phyloP scores from a whole-genome alignment of 2,797 vertebrate genomes.

The Mus spretus region DNA sequence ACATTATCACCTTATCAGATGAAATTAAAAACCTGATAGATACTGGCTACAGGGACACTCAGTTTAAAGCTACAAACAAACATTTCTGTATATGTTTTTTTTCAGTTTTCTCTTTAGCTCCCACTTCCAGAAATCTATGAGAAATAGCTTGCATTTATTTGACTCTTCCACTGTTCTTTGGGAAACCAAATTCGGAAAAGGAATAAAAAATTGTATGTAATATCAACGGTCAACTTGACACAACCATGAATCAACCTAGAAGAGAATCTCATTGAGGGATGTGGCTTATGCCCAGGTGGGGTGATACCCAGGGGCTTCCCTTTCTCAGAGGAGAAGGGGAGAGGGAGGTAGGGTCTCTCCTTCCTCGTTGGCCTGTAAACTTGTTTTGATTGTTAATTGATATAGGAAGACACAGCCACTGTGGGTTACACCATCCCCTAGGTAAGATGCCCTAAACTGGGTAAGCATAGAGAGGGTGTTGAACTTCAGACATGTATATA shows the following conservation, averaged over 20 bases:
- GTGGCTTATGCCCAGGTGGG: no score
- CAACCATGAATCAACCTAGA: background rate
- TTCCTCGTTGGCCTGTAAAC: background rate
- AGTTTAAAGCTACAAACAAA: background rate
- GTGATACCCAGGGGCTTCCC: no score
- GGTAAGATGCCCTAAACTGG: background rate
- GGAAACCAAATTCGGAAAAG: background rate
- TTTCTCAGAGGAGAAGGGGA: no score
- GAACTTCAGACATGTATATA: background rate
- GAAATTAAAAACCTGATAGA: constrained; percentile 28
- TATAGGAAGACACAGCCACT: background rate
- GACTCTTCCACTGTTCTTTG: background rate
- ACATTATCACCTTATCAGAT: background rate
- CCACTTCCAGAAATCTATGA: background rate
- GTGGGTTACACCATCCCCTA: background rate
- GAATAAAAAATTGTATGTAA: background rate
- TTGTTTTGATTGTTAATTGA: background rate
- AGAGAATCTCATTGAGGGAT: background rate
- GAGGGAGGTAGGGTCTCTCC: no score
- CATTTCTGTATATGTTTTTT: background rate
- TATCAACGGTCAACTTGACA: background rate
- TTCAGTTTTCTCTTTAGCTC: background rate
- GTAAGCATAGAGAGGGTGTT: background rate
- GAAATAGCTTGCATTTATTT: background rate
- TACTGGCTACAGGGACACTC: background rate